Conservation (phyloP, 1,140 invertebrate species). For the Chlorops oryzae region DNA sequence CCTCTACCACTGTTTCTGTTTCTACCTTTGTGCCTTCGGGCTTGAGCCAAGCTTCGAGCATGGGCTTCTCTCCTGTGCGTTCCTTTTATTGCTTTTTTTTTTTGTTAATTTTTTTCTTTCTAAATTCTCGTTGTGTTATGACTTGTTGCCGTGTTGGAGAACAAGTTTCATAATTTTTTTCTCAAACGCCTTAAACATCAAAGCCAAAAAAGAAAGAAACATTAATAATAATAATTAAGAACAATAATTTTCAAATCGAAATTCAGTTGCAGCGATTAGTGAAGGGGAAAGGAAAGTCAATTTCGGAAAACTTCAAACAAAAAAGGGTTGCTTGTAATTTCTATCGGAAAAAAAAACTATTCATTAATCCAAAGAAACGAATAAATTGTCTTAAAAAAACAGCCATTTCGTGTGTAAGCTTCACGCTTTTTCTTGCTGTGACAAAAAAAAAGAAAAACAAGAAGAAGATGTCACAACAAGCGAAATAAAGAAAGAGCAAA, state of each 20-base stretch:
- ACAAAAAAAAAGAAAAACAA: slow-evolving; percentile 13
- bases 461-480: slow-evolving; percentile 9
- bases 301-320: slow-evolving; percentile 16
- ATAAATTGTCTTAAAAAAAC: too few relatives aligned
- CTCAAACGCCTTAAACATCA: slow-evolving; percentile 1
- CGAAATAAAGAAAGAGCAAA: slow-evolving; percentile 4
- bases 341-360: too few relatives aligned
- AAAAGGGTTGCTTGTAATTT: too few relatives aligned
- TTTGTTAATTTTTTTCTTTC: slow-evolving; percentile 16
- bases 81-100: background rate
- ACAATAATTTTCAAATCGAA: background rate
- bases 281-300: slow-evolving; percentile 24
- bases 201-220: background rate
- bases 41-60: background rate
- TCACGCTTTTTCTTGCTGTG: background rate
- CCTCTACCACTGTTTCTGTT: slow-evolving; percentile 4
- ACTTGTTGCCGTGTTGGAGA: background rate
- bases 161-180: background rate
- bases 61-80: slow-evolving; percentile 20
- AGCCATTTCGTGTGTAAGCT: too few relatives aligned
- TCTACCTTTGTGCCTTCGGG: slow-evolving; percentile 24
- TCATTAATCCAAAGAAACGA: too few relatives aligned
- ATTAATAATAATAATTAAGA: background rate
- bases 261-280: slow-evolving; percentile 5
- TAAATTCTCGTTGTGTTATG: slow-evolving; percentile 8